Conservation (phyloP, 2,797 vertebrate species). For the Meriones psammophilus region DNA sequence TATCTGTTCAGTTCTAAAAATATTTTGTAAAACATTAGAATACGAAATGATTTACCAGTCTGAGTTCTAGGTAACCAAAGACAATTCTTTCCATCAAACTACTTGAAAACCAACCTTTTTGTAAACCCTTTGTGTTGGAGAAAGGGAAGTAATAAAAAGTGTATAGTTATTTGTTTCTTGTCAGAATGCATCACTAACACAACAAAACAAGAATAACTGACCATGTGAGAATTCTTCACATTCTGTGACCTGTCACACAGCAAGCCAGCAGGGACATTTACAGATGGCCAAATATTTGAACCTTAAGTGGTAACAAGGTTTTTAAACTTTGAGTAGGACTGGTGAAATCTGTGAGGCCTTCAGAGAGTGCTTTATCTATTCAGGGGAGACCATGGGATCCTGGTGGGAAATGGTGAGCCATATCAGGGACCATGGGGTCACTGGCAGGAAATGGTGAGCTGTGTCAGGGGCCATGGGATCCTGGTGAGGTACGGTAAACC, state of each 20-base stretch:
- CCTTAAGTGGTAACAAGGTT: not conserved
- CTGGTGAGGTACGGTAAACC: too few species aligned
- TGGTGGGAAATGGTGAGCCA: not conserved
- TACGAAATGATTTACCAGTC: constrained; percentile 28
- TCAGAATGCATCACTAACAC: not conserved
- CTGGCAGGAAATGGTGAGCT: not conserved
- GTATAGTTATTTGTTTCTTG: not conserved
- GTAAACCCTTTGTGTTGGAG: not conserved
- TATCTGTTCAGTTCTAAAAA: constrained; percentile 8
- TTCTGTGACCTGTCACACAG: not conserved
- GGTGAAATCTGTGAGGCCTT: not conserved
- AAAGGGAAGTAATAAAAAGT: not conserved
- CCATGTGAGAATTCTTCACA: not conserved
- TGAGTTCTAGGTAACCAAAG: constrained; percentile 16
- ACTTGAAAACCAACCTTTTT: not conserved
- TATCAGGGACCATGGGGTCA: not conserved
- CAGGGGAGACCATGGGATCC: constrained; percentile 1
- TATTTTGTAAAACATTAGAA: not conserved
- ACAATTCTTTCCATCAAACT: not conserved
- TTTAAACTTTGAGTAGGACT: not conserved
- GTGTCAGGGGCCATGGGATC: not conserved
- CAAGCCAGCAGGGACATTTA: not conserved
- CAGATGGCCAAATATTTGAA: constrained; percentile 16
- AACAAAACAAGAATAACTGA: not conserved
- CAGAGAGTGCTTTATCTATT: constrained; percentile 29